Conservation (phyloP, 1,140 invertebrate genomes). For the Delia radicum region DNA sequence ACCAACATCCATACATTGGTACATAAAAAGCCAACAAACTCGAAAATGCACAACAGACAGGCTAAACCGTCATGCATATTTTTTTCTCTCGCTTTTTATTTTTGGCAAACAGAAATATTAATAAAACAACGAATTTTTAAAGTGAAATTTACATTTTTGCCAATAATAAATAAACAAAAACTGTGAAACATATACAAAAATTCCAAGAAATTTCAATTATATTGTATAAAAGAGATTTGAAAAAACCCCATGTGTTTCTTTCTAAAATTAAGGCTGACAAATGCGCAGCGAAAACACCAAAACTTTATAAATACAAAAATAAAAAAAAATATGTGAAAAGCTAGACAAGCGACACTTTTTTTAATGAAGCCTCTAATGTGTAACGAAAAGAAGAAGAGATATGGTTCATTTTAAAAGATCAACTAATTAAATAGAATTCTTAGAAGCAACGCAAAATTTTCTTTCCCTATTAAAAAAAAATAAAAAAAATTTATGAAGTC, state of each 20-base stretch:
- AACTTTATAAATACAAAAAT: not conserved
- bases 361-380: not conserved
- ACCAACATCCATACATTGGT: not conserved
- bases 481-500: not conserved
- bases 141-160: not conserved
- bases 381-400: not conserved
- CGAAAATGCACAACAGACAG: not conserved
- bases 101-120: not conserved
- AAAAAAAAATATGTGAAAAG: not conserved
- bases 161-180: not conserved
- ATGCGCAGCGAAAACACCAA: too few relatives aligned
- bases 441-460: not conserved
- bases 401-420: not conserved
- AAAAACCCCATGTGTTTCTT: not conserved
- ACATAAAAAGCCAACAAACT: not conserved
- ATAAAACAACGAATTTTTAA: not conserved
- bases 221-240: not conserved
- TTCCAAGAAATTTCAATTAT: constrained; percentile 1
- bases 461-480: not conserved
- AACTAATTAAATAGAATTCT: constrained; percentile 13
- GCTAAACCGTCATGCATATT: not conserved
- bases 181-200: not conserved
- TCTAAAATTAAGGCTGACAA: too few relatives aligned
- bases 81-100: not conserved
- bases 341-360: not conserved